Conservation (phyloP, 2,888 invertebrate species). For the Limnephilus rhombicus region DNA sequence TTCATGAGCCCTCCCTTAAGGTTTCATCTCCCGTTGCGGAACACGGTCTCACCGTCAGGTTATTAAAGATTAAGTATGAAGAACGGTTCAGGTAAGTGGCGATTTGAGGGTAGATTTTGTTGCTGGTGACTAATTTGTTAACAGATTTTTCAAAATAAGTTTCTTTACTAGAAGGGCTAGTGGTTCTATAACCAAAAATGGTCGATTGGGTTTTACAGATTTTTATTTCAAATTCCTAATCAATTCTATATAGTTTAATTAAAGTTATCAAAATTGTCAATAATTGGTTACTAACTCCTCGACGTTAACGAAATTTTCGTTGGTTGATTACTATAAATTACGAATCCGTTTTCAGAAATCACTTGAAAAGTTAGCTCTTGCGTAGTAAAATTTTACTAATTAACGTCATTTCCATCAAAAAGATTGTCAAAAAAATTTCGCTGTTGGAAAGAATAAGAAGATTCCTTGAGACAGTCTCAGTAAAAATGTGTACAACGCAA, state of each 20-base stretch:
- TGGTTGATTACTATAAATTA: too few species aligned
- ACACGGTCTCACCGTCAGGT: not conserved
- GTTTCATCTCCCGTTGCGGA: not conserved
- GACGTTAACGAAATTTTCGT: too few species aligned
- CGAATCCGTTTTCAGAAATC: too few species aligned
- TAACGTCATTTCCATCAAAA: not conserved
- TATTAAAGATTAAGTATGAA: not conserved
- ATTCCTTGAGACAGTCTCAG: too few species aligned
- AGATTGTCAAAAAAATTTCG: too few species aligned
- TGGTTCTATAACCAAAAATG: not conserved
- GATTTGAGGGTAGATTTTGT: not conserved
- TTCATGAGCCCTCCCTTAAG: conserved; percentile 18
- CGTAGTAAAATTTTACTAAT: too few species aligned
- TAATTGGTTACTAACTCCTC: too few species aligned
- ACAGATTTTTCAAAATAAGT: not conserved
- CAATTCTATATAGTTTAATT: too few species aligned
- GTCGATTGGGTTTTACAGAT: not conserved
- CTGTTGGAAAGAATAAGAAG: too few species aligned
- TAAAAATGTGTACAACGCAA: too few species aligned
- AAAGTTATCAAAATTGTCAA: too few species aligned
- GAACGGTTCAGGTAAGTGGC: not conserved
- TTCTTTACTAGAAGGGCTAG: not conserved
- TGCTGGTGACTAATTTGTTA: not conserved
- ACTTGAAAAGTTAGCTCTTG: too few species aligned
- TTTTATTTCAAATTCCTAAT: not conserved